A percentile compares a stretch with the other conserved stretches of the same genome.
Conservation (phyloP, 53 echinoderm and acorn worm genomes). For the Paracentrotus lividus region DNA sequence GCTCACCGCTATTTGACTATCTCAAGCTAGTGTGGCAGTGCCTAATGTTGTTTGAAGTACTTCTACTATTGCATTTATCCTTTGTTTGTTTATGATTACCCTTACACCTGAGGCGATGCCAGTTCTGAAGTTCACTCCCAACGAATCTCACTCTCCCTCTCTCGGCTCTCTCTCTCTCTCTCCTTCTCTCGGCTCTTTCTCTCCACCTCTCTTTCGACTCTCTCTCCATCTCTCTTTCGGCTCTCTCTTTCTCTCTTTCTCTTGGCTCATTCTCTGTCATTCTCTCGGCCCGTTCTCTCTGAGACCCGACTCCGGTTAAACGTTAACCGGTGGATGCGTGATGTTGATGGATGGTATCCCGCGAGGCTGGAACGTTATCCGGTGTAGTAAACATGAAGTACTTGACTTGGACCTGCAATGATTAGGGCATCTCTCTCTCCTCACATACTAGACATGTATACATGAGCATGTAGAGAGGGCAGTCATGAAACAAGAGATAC, state of each 20-base stretch:
- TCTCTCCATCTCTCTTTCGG: no score
- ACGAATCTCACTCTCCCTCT: background rate
- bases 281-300: no score
- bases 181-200: no score
- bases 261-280: no score
- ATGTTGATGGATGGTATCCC: conserved; percentile 21
- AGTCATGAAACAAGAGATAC: background rate
- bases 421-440: conserved; percentile 9
- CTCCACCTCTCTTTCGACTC: no score
- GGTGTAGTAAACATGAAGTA: conserved; percentile 37
- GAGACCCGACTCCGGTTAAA: background rate
- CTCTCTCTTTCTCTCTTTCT: no score
- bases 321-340: background rate
- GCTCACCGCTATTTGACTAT: no score
- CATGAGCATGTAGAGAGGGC: no score
- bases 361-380: conserved; percentile 42
- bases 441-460: background rate
- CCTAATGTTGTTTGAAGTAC: background rate
- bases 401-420: conserved; percentile 39
- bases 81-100: conserved; percentile 37
- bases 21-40: no score
- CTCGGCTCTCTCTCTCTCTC: background rate
- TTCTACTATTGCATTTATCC: conserved; percentile 25
- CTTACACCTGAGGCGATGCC: background rate
- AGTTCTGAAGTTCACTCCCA: conserved; percentile 2